Evolutionary conservation across 2,797 vertebrate species (phyloP), one percentile per base, ranked within the genome.

Genomic region (Pelobates cultripes): DNA sequence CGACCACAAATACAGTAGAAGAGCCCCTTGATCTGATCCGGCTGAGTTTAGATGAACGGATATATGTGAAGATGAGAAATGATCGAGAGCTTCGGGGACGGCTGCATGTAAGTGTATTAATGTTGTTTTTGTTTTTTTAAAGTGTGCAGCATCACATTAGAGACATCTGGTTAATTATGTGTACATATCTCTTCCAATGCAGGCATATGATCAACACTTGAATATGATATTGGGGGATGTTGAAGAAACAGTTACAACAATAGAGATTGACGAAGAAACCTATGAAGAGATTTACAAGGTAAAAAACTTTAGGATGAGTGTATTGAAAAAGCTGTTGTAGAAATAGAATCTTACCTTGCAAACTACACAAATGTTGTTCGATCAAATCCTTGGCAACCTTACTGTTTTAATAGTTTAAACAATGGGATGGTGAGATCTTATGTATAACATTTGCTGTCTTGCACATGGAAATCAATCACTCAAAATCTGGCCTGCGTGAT

Each of bases 251-350:
- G 98, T 99, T 85, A 99, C 98, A 4, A 99, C 98, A 1, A 97
- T 99, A 90, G 98, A 99, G 88, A 99, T 99, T 3, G 98, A 99
- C 43, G 98, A 99, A 89, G 98, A 99, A 90, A 99, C 98, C 0
- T 99, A 99, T 41, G 98, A 99, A 88, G 97, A 99, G 84, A 97
- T 99, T 15, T 99, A 99, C 87, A 99, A 99, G 95, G 98, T 99
- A 90, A 92, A 43, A 28, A 15, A 28, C 28, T 28, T 28, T 28
- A 28, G 42, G 4, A 28, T 28, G 28, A 28, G 28, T 28, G 2
- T 28, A 28, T 28, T 28, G 28, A 28, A 28, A 28, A 28, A 28
- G 28, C 28, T 28, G 28, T 28, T 28, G 28, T 28, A 28, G 28
- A 28, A 28, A 2, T 28, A 28, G 28, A 28, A 28, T 28, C 28